Evolutionary conservation across 1,140 invertebrate species (phyloP).

Genomic region (Temnothorax curvispinosus): DNA sequence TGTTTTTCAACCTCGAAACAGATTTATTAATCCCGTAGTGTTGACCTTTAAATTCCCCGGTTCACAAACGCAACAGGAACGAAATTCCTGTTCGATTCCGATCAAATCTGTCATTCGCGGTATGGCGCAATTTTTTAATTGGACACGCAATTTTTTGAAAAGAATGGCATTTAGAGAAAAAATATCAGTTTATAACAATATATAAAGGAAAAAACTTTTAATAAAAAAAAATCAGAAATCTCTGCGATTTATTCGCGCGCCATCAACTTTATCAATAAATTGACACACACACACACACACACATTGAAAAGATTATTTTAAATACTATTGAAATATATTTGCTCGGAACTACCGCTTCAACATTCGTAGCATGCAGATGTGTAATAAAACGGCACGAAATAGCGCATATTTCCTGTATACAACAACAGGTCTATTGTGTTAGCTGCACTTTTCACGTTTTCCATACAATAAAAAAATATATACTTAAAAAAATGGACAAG

Average conservation of each 20-base stretch:
- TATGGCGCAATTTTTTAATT: conserved; percentile 8
- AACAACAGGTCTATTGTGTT: neutral
- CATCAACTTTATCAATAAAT: neutral
- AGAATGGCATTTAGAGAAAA: neutral
- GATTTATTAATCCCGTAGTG: conserved; percentile 58
- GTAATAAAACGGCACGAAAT: neutral
- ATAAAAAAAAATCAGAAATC: neutral
- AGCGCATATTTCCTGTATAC: neutral
- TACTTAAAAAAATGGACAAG: neutral
- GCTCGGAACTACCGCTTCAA: neutral
- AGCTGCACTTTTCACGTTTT: neutral
- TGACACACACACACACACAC: neutral
- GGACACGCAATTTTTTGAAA: neutral
- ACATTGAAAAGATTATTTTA: conserved; percentile 6
- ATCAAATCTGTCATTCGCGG: neutral
- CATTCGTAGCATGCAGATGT: conserved; percentile 20
- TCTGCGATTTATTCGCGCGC: neutral
- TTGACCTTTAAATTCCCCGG: conserved; percentile 49
- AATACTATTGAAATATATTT: neutral
- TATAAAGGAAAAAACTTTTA: neutral
- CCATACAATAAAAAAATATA: conserved; percentile 7
- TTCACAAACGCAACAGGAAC: conserved; percentile 41
- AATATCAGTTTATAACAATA: neutral
- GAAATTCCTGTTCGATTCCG: conserved; percentile 3
- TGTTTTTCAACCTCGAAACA: conserved; percentile 55